These are phyloP conservation scores for Lutjanus erythropterus DNA, from an alignment of 2,113 vertebrate genomes.

Conservation along the genomic window DNA sequence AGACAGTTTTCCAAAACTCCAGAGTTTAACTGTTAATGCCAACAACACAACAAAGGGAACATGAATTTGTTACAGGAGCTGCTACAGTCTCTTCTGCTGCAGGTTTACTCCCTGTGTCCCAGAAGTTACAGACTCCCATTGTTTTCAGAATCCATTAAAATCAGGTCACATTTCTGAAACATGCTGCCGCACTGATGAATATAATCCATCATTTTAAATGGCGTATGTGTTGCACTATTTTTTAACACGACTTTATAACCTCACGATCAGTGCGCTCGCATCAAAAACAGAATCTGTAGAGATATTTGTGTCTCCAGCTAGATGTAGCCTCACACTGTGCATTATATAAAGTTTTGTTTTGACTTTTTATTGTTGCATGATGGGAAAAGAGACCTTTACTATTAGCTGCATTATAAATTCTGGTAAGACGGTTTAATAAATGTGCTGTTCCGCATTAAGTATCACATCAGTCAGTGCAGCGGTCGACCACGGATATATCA, in stretches of 20 bases:
- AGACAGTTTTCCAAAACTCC: background rate
- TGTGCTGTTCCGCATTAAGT: background rate
- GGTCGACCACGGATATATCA: background rate
- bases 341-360: background rate
- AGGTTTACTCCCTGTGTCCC: background rate
- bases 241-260: background rate
- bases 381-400: background rate
- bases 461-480: background rate
- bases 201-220: slow-evolving; percentile 18
- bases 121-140: slow-evolving; percentile 28
- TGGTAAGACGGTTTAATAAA: background rate
- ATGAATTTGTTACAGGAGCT: background rate
- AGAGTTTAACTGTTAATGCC: background rate
- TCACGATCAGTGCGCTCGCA: background rate
- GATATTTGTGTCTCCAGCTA: background rate
- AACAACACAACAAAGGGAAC: background rate
- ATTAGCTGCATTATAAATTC: background rate
- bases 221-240: slow-evolving; percentile 1
- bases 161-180: slow-evolving; percentile 15
- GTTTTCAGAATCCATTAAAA: slow-evolving; percentile 14
- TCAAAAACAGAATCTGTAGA: background rate
- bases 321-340: background rate
- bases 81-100: slow-evolving; percentile 2
- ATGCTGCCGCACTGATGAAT: slow-evolving; percentile 7
- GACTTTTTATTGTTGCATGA: background rate